Conservation (phyloP, 2,797 vertebrate genomes). For the Pelodytes ibericus region DNA sequence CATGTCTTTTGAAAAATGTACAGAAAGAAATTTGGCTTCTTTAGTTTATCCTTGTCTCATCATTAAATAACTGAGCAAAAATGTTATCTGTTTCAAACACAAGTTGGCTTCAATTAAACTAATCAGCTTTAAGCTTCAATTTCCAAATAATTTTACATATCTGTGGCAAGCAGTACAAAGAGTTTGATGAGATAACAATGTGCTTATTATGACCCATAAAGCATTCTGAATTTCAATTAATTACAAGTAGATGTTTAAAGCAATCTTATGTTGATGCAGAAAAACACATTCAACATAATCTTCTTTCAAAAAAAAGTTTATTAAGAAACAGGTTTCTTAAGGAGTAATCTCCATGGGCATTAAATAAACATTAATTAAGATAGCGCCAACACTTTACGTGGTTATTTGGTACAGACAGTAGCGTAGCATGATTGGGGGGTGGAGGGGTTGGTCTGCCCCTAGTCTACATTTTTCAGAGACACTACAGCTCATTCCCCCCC, state of each 20-base stretch:
- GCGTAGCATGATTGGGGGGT: no score
- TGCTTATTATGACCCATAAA: conserved; percentile 57
- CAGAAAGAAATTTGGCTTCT: conserved; percentile 16
- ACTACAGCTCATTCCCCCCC: no score
- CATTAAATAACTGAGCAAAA: conserved; percentile 67
- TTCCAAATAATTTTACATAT: conserved; percentile 65
- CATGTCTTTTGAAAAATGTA: conserved; percentile 29
- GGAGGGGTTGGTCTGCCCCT: no score
- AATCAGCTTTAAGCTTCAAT: conserved; percentile 61
- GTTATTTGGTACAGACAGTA: no score
- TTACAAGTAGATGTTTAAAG: conserved; percentile 40
- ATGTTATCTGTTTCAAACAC: conserved; percentile 70
- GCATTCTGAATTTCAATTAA: conserved; percentile 59
- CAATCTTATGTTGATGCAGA: conserved; percentile 41
- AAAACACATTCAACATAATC: conserved; percentile 25
- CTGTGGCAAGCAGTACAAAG: conserved; percentile 58
- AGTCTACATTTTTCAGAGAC: no score
- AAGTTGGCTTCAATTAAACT: conserved; percentile 70
- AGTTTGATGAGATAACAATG: conserved; percentile 57
- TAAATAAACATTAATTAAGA: no score
- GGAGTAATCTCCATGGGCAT: conserved; percentile 14
- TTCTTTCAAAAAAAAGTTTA: conserved; percentile 25
- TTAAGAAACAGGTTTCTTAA: conserved; percentile 8
- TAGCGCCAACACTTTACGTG: no score
- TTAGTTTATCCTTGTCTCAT: conserved; percentile 40